Evolutionary conservation across 2,888 invertebrate genomes (phyloP).

Genomic region (Hyles lineata): DNA sequence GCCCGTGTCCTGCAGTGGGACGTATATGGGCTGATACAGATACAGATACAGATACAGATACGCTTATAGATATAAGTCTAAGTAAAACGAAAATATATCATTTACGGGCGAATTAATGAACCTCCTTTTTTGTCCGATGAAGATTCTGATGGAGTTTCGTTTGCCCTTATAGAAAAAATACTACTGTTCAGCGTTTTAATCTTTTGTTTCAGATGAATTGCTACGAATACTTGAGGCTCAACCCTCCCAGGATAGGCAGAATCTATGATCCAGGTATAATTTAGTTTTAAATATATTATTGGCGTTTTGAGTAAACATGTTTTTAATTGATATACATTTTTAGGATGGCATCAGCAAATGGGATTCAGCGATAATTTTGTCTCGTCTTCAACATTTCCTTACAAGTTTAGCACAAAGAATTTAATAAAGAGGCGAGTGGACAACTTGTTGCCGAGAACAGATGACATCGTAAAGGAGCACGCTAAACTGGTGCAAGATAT

Average conservation of each 20-base stretch:
- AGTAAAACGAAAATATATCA: background rate
- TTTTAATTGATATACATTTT: slow-evolving; percentile 24
- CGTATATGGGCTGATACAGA: too few relatives aligned
- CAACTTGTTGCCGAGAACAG: slow-evolving; percentile 49
- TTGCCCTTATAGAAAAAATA: background rate
- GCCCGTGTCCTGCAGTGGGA: too few relatives aligned
- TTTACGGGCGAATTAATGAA: slow-evolving; percentile 14
- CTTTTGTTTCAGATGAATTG: slow-evolving; percentile 68
- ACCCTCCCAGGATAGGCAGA: slow-evolving; percentile 49
- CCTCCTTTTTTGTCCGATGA: background rate
- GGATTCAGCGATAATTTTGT: slow-evolving; percentile 36
- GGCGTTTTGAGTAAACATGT: background rate
- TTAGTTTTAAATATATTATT: background rate
- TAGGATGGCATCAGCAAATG: slow-evolving; percentile 49
- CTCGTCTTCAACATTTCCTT: slow-evolving; percentile 27
- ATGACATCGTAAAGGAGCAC: slow-evolving; percentile 73
- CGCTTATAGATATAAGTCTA: too few relatives aligned
- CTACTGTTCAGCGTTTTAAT: background rate
- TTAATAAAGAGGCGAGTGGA: slow-evolving; percentile 38
- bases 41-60: too few relatives aligned
- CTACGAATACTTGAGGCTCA: slow-evolving; percentile 59
- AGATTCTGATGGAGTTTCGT: too few relatives aligned
- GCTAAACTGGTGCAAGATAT: slow-evolving; percentile 80
- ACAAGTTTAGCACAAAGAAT: slow-evolving; percentile 32
- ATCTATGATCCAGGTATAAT: slow-evolving; percentile 50